Percentiles rank a stretch among this genome's conserved stretches.
phyloP scores from a whole-genome alignment of 2,888 invertebrate genomes.

The Drosophila infuscata region DNA sequence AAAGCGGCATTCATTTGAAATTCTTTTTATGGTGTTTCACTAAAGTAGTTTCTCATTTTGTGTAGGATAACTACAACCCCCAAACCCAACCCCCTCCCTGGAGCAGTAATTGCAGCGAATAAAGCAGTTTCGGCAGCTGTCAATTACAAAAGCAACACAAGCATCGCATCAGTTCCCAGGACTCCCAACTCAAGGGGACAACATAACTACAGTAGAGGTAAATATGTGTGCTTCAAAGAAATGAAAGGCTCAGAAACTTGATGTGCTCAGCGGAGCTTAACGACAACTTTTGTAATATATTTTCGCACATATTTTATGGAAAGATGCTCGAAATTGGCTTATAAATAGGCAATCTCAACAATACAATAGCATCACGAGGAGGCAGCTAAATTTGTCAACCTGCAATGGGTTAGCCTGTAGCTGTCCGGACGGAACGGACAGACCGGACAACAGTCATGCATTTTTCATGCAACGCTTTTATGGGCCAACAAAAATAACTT shows the following conservation, averaged over 20 bases:
- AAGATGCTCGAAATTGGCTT: slow-evolving; percentile 69
- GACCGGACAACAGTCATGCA: slow-evolving; percentile 53
- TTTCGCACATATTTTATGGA: slow-evolving; percentile 35
- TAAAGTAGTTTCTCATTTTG: slow-evolving; percentile 45
- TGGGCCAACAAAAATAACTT: slow-evolving; percentile 70
- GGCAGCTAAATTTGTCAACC: slow-evolving; percentile 34
- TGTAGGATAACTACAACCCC: neutral
- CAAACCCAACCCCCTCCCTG: slow-evolving; percentile 19
- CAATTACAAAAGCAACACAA: slow-evolving; percentile 33
- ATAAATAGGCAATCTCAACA: slow-evolving; percentile 73
- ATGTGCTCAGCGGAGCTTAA: slow-evolving; percentile 29
- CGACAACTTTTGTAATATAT: slow-evolving; percentile 55
- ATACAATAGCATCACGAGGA: slow-evolving; percentile 23
- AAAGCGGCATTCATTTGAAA: slow-evolving; percentile 59
- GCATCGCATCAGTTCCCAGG: neutral
- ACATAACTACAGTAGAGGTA: neutral
- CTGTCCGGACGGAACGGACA: neutral
- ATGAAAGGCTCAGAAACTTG: slow-evolving; percentile 49
- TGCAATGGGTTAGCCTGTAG: slow-evolving; percentile 1
- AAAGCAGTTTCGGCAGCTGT: slow-evolving; percentile 20
- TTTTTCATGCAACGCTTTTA: slow-evolving; percentile 71
- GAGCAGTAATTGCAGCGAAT: slow-evolving; percentile 10
- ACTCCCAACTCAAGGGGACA: neutral
- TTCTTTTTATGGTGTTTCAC: slow-evolving; percentile 62
- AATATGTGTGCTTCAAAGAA: slow-evolving; percentile 12